A percentile compares a stretch with the other conserved stretches of the same genome.
These are phyloP conservation scores for Pelmatolapia mariae DNA, from an alignment of 2,113 vertebrate species.

Conservation along the genomic window DNA sequence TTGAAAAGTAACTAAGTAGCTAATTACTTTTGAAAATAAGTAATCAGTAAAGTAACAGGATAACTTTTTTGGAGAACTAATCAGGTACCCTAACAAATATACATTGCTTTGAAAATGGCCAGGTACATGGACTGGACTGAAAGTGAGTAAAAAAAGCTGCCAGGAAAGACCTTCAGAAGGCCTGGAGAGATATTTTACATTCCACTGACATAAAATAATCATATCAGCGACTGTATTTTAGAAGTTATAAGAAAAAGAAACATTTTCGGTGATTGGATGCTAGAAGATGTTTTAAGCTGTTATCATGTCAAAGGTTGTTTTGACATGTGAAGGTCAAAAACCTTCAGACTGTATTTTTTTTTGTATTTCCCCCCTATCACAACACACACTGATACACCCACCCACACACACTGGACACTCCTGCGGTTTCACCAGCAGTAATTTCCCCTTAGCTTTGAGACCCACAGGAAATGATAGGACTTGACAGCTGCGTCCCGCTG, in stretches of 20 bases:
- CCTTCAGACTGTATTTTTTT: background rate
- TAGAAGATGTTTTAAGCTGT: background rate
- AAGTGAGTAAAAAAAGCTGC: background rate
- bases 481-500: conserved; percentile 40
- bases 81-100: background rate
- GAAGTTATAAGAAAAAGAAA: background rate
- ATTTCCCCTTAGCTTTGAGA: conserved; percentile 31
- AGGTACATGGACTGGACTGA: background rate
- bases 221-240: background rate
- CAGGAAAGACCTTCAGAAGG: background rate
- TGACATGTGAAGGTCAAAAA: conserved; percentile 3
- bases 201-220: background rate
- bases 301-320: background rate
- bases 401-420: background rate
- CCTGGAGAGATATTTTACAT: background rate
- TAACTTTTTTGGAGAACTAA: background rate
- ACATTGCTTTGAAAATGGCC: background rate
- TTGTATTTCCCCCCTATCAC: background rate
- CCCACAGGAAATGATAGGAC: conserved; percentile 34
- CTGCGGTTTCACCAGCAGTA: background rate
- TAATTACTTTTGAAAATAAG: too few relatives aligned
- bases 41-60: background rate
- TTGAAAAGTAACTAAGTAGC: too few relatives aligned
- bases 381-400: background rate
- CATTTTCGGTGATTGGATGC: background rate